Conservation (phyloP, 2,113 vertebrate species). For the Prochilodus magdalenae region DNA sequence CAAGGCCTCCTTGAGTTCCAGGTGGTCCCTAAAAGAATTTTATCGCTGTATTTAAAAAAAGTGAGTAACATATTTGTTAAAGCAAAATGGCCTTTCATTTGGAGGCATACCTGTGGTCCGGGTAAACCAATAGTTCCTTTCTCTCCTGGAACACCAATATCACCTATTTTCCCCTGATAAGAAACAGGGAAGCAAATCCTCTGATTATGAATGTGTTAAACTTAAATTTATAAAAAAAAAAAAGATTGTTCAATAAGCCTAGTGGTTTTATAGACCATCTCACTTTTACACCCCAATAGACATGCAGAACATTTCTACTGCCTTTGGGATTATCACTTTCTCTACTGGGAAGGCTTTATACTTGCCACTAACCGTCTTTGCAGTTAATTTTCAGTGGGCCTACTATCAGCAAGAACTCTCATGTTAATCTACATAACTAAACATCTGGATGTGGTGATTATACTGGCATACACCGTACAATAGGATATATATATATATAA, state of each 20-base stretch:
- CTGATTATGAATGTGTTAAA: background rate
- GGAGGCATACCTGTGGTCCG: constrained; percentile 61
- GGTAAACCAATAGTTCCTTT: constrained; percentile 64
- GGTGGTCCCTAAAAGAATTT: constrained; percentile 68
- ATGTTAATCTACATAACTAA: no score
- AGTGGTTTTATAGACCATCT: background rate
- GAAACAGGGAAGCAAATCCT: background rate
- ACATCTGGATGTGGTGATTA: no score
- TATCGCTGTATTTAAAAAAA: constrained; percentile 3
- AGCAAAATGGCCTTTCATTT: background rate
- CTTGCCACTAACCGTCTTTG: no score
- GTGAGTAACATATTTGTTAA: background rate
- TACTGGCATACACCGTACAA: no score
- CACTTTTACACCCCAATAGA: background rate
- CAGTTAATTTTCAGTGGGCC: background rate
- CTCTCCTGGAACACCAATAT: constrained; percentile 62
- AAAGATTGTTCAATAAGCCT: background rate
- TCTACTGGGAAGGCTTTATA: background rate
- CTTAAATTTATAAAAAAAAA: background rate
- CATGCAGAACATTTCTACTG: background rate
- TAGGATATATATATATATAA: background rate
- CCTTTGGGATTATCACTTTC: background rate
- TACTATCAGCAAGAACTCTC: background rate
- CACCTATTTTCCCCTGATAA: constrained; percentile 65
- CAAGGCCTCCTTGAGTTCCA: constrained; percentile 62